Evolutionary conservation across 2,888 invertebrate genomes (phyloP), one percentile per base, ranked within the genome.

Genomic region (Conops quadrifasciatus): DNA sequence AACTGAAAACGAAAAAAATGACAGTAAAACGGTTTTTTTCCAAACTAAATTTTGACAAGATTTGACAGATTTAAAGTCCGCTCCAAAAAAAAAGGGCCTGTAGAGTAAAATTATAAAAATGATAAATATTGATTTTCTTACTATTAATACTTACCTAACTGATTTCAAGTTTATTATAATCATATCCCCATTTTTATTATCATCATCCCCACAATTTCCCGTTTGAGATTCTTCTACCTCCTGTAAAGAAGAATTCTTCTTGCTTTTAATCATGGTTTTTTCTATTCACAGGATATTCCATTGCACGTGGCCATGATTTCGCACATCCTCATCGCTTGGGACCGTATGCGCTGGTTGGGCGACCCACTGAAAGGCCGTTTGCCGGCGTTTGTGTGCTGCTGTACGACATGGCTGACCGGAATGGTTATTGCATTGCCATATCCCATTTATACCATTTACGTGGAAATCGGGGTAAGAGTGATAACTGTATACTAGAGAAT

Each of bases 361-460:
- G 88, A 91, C 82, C 92, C 92, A 4, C 86, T 89, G 74, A 89
- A 89, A 80, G 88, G 89, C 1, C 88, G 92, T 30, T 83, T 91
- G 75, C 91, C 92, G 0, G 89, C 90, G 21, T 90, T 90, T 75
- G 89, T 92, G 19, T 91, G 91, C 80, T 88, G 89, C 65, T 87
- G 91, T 70, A 91, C 90, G 53, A 88, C 90, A n/a, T 93, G 92
- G 92, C 88, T 92, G 19, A 89, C 90, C 58, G 90, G 92, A 19
- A 88, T 91, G 77, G 91, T 92, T 80, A 89, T 92, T 70, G 92
- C 91, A 1, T 84, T 93, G 74, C 92, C 92, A 1, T 91, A 91
- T 85, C 91, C 91, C 58, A 90, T 92, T 75, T 93, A 92, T 83
- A 91, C 91, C 70, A 89, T 90, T 72, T 92, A 91, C 84, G 87